Percentiles rank a stretch among this genome's conserved stretches.
phyloP scores from a whole-genome alignment of 2,113 vertebrate genomes.

The Laticauda colubrina region DNA sequence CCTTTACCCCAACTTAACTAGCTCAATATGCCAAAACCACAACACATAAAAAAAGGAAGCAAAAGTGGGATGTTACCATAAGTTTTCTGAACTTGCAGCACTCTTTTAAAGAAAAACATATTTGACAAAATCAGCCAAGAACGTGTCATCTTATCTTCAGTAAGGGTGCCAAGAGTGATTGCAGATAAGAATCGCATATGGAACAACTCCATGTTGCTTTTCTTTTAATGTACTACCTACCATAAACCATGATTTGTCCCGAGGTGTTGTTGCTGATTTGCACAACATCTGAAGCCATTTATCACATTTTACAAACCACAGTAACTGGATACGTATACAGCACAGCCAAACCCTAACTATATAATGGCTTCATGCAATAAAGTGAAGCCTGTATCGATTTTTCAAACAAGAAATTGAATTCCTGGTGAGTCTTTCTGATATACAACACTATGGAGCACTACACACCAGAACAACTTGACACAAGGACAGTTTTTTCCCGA shows the following conservation, averaged over 20 bases:
- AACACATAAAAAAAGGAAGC: too few species aligned
- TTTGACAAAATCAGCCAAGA: slow-evolving; percentile 14
- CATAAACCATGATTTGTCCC: background rate
- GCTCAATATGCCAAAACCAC: background rate
- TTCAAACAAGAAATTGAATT: background rate
- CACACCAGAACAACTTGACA: too few species aligned
- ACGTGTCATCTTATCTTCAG: background rate
- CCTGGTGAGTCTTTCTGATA: background rate
- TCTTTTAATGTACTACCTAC: background rate
- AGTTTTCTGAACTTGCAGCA: slow-evolving; percentile 21
- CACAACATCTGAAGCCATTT: background rate
- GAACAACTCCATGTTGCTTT: background rate
- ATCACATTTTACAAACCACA: background rate
- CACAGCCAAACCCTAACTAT: background rate
- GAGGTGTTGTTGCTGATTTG: background rate
- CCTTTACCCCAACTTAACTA: background rate
- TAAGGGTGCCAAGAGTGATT: background rate
- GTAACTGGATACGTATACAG: background rate
- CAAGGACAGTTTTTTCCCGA: too few species aligned
- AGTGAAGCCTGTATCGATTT: background rate
- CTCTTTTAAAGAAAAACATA: slow-evolving; percentile 32
- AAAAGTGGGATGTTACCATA: slow-evolving; percentile 20
- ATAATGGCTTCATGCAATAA: background rate
- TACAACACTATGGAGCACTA: too few species aligned
- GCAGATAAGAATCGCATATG: background rate